Evolutionary conservation across 2,888 invertebrate genomes (phyloP).

Genomic region (Parascotia fuliginaria): DNA sequence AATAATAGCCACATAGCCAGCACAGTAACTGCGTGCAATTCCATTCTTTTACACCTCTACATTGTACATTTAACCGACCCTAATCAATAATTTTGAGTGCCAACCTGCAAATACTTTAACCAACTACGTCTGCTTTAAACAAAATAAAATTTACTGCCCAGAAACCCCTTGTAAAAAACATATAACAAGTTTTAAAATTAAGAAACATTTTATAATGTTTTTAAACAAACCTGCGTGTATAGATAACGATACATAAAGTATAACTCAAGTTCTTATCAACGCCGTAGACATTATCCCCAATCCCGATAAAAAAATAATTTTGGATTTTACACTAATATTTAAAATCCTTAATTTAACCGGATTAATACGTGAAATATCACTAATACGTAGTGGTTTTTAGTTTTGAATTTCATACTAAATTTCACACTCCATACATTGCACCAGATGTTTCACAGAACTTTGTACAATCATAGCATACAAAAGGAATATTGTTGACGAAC

Average conservation of each 20-base stretch:
- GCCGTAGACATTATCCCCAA: conserved; percentile 34
- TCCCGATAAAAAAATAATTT: conserved; percentile 62
- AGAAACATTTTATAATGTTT: conserved; percentile 20
- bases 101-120: conserved; percentile 69
- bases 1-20: too few relatives aligned
- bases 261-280: conserved; percentile 30
- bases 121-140: conserved; percentile 56
- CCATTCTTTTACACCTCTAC: conserved; percentile 72
- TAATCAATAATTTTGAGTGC: conserved; percentile 65
- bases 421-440: conserved; percentile 20
- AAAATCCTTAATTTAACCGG: conserved; percentile 43
- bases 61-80: conserved; percentile 70
- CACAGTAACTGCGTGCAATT: background rate
- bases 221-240: conserved; percentile 12
- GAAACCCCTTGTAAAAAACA: conserved; percentile 43
- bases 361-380: conserved; percentile 44
- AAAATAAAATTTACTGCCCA: conserved; percentile 56
- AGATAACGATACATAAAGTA: conserved; percentile 19
- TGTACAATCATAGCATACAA: conserved; percentile 39
- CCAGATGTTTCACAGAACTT: conserved; percentile 40
- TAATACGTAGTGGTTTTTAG: conserved; percentile 27
- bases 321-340: conserved; percentile 51
- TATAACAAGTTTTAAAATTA: conserved; percentile 31
- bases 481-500: conserved; percentile 22
- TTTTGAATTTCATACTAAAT: conserved; percentile 34